Evolutionary conservation across 2,888 invertebrate species (phyloP).

Genomic region (Danaus chrysippus): DNA sequence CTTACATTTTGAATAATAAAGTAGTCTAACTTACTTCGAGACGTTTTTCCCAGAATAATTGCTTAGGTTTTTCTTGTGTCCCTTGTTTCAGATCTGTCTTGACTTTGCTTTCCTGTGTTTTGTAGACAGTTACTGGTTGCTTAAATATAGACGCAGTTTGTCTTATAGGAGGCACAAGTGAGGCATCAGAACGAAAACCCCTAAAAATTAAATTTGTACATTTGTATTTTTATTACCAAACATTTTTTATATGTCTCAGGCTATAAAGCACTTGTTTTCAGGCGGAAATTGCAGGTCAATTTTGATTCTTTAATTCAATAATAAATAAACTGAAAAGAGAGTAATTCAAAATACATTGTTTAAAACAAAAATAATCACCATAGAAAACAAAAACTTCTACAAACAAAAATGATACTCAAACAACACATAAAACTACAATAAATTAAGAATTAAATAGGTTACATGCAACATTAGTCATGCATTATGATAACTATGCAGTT

Average conservation of each 20-base stretch:
- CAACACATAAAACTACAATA: background rate
- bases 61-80: slow-evolving; percentile 94
- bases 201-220: slow-evolving; percentile 58
- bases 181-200: slow-evolving; percentile 91
- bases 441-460: background rate
- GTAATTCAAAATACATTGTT: too few relatives aligned
- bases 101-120: slow-evolving; percentile 94
- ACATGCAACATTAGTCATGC: slow-evolving; percentile 32
- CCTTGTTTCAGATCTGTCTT: slow-evolving; percentile 95
- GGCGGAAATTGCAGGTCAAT: too few relatives aligned
- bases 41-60: slow-evolving; percentile 91
- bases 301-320: too few relatives aligned
- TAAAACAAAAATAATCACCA: too few relatives aligned
- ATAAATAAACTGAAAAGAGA: too few relatives aligned
- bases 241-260: background rate
- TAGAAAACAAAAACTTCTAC: background rate
- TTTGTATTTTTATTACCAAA: slow-evolving; percentile 1
- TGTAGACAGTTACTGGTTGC: slow-evolving; percentile 97
- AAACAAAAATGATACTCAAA: background rate
- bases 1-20: slow-evolving; percentile 4
- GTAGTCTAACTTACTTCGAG: slow-evolving; percentile 62
- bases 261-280: background rate
- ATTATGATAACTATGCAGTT: slow-evolving; percentile 26
- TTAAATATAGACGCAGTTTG: slow-evolving; percentile 99
- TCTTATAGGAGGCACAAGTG: slow-evolving; percentile 95